Percentiles rank a stretch among this genome's conserved stretches.
These are phyloP conservation scores for Helicoverpa assulta DNA, from an alignment of 2,888 invertebrate species.

Conservation along the genomic window DNA sequence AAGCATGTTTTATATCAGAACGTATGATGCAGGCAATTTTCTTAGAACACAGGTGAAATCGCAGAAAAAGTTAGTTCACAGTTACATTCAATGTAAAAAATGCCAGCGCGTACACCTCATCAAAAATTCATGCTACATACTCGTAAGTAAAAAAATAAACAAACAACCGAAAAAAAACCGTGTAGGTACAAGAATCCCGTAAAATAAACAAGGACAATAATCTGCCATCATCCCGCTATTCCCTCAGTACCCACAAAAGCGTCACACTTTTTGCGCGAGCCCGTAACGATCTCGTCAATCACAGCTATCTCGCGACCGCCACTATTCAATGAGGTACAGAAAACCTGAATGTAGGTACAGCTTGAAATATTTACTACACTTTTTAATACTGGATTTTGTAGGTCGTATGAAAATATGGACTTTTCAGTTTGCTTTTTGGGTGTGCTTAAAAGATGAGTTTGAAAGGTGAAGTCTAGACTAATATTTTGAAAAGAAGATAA, in stretches of 20 bases:
- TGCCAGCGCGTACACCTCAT: too few relatives aligned
- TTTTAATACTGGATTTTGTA: neutral
- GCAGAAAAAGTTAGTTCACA: too few relatives aligned
- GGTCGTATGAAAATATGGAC: neutral
- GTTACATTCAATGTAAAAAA: too few relatives aligned
- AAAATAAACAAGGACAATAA: constrained; percentile 41
- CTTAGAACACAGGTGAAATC: too few relatives aligned
- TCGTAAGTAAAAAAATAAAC: too few relatives aligned
- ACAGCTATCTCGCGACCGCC: constrained; percentile 47
- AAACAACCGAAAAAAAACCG: constrained; percentile 6
- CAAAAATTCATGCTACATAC: too few relatives aligned
- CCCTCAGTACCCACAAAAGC: constrained; percentile 39
- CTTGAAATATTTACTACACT: neutral
- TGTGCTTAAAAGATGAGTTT: too few relatives aligned
- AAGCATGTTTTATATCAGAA: too few relatives aligned
- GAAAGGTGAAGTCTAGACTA: too few relatives aligned
- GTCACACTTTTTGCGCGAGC: constrained; percentile 51
- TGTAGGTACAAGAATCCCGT: constrained; percentile 13
- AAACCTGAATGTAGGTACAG: neutral
- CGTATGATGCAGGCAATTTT: too few relatives aligned
- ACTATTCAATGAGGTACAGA: neutral
- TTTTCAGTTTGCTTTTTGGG: too few relatives aligned
- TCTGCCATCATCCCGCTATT: constrained; percentile 33
- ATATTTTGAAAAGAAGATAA: too few relatives aligned
- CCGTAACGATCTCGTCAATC: constrained; percentile 57